Evolutionary conservation across 2,888 invertebrate species (phyloP), one percentile per base, ranked within the genome.

Genomic region (Prenolepis imparis): DNA sequence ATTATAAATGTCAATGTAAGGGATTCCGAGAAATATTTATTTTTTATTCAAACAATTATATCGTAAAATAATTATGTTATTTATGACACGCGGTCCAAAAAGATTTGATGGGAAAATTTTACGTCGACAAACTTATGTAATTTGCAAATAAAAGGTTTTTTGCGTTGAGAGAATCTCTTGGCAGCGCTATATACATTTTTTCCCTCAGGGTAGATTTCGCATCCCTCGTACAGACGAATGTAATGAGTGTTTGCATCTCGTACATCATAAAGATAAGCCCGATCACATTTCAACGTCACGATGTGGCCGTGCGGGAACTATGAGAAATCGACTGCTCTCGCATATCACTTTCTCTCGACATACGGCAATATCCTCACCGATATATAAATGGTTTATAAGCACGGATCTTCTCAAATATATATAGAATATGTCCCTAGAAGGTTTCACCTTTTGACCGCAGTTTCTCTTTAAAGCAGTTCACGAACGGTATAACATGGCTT

Each of bases 231-330:
- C 18, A 73, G 74, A 57, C 55, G 63, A 64, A 63, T 44, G 80
- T 86, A 89, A 89, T 83, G 84, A 87, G 87, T 82, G 87, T 86
- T 85, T 89, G 86, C 84, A 84, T 87, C 72, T 81, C 81, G 83
- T 85, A 82, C 77, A 84, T 85, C 68, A 72, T 82, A 55, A 80
- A 89, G 85, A 86, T 89, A 89, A 89, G 86, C 70, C 68, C 68
- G 83, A 86, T 88, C 89, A 86, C 89, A 87, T 89, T 89, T 89
- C 89, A 89, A 89, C 84, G 89, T 89, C 89, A 82, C 70, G 44
- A 28, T 44, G 52, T 32, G 48, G 61, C 67, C 66, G 24, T 9
- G 66, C 41, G 44, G 55, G 67, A 28, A 28, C 66, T 63, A 55
- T 89, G 89, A 89, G 78, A 87, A 89, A 89, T 89, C 75, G 88